Evolutionary conservation across 2,888 invertebrate genomes (phyloP).

Genomic region (Galerucella nymphaeae): DNA sequence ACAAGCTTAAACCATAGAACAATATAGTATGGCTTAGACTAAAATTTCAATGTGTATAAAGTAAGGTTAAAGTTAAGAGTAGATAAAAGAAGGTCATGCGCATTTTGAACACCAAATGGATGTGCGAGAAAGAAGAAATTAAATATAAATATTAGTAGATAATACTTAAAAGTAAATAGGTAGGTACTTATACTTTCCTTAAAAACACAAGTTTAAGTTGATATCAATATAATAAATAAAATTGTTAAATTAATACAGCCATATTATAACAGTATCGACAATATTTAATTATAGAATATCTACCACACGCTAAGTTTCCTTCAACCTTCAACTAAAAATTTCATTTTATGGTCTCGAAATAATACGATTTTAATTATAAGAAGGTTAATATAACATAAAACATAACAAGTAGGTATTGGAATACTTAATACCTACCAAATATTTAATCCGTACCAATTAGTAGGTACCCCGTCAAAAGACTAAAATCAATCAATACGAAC

Average conservation of each 20-base stretch:
- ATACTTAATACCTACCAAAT: constrained; percentile 1
- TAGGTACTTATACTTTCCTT: no score
- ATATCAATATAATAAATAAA: background rate
- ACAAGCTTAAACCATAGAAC: no score
- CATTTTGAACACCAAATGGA: background rate
- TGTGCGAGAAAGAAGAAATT: background rate
- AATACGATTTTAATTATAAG: background rate
- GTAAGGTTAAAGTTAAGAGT: background rate
- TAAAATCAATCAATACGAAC: background rate
- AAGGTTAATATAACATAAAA: background rate
- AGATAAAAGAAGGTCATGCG: background rate
- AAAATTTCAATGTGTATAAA: no score
- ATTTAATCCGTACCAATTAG: background rate
- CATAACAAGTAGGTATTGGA: background rate
- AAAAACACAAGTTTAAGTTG: no score
- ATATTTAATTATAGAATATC: background rate
- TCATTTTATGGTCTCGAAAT: background rate
- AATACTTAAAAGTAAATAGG: background rate
- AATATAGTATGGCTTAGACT: no score
- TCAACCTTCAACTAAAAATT: constrained; percentile 1
- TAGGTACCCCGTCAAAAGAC: background rate
- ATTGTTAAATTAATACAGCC: background rate
- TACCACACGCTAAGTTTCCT: constrained; percentile 4
- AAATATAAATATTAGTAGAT: background rate
- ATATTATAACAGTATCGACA: background rate